Base-by-base conservation (phyloP, 2,888 invertebrate species). In the Julus scandinavius region DNA sequence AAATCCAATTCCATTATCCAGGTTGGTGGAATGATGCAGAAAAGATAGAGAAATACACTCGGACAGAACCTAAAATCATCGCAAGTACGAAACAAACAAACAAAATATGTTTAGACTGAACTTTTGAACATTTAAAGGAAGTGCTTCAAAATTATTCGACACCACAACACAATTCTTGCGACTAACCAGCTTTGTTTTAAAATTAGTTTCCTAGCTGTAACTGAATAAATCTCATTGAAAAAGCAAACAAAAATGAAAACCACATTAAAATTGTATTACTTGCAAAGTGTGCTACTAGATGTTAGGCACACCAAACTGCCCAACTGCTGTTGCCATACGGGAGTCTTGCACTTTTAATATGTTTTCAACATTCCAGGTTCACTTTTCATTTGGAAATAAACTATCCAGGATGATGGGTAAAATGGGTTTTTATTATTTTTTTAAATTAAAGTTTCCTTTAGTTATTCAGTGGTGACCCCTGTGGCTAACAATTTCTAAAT, bases 11-110 rank as follows among this genome's bases (percentile, higher is more conserved):
- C 91, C 85, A 91, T 89, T 45, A 91, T 90, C 91, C 91, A 91
- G 7, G 91, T 90, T 0, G 91, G 90, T n/a, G 91, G 91, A 58
- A 91, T 90, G n/a, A 91, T 89, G 11, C 90, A 91, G 86, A 90
- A 90, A 58, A 91, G 89, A 88, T 91, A 91, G 49, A 91, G 88
- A 86, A 91, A 91, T 49, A 91, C 91, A 58, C 91, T 91, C 2
- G 91, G 91, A 85, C 90, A 91, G 88, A 91, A 92, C 92, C 92
- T 92, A 89, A 11, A 89, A 90, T 45, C 58, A 40, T 58, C 29
- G 54, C 45, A 15, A 88, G 15, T 40, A 40, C 41, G 1, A 15
- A 50, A 85, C 9, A 45, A 85, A 15, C 13, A 58, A 17, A 17
- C 58, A 58, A 58, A 58, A 15, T 15, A 11, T 17, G 17, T 17